Percentiles rank a stretch among this genome's conserved stretches.
These are phyloP conservation scores for Coelopa pilipes DNA, from an alignment of 2,888 invertebrate species.

Conservation along the genomic window DNA sequence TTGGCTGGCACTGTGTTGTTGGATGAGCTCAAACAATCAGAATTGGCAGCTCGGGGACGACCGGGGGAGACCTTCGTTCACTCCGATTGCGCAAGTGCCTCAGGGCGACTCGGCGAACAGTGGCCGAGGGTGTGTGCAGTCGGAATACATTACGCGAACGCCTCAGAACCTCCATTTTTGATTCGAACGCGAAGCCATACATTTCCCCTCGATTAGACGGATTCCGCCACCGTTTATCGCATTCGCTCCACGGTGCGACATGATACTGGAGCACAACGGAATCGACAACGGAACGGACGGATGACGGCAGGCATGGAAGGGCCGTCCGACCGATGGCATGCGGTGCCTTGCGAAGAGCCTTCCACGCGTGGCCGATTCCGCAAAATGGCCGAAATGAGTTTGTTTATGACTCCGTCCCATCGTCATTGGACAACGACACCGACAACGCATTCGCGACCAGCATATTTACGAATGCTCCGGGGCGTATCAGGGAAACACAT, in stretches of 20 bases:
- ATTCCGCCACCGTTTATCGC: no score
- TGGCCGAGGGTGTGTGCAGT: no score
- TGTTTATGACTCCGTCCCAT: background rate
- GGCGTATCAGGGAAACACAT: no score
- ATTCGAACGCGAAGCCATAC: no score
- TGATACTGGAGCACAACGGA: no score
- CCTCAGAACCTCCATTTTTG: no score
- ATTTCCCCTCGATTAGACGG: no score
- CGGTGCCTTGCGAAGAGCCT: background rate
- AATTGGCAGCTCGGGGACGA: slow-evolving; percentile 12
- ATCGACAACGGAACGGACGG: no score
- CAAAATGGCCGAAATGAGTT: slow-evolving; percentile 10
- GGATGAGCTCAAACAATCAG: slow-evolving; percentile 5
- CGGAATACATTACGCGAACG: background rate
- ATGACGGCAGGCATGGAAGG: no score
- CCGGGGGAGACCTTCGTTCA: background rate
- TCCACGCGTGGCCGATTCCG: background rate
- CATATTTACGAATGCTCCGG: no score
- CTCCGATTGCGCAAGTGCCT: background rate
- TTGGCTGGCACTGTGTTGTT: background rate
- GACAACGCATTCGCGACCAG: background rate
- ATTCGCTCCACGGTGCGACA: no score
- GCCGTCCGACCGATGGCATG: no score
- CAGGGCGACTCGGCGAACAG: background rate
- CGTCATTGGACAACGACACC: background rate